phyloP scores from a whole-genome alignment of 2,888 invertebrate species.

The Drosophila yooni region DNA sequence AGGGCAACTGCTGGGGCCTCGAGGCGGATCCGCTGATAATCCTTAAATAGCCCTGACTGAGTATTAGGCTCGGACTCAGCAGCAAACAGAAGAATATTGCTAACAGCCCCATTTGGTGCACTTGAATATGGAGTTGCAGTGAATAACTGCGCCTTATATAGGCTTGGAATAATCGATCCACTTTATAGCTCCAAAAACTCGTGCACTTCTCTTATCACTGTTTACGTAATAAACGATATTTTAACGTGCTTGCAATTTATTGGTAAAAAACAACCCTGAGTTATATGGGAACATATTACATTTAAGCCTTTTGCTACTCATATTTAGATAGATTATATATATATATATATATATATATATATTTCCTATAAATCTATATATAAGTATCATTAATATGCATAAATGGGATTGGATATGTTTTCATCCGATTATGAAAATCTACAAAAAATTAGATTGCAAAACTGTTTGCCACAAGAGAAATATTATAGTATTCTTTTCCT shows the following conservation, averaged over 20 bases:
- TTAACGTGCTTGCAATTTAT: slow-evolving; percentile 33
- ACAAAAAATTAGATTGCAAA: too few species aligned
- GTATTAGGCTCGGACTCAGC: slow-evolving; percentile 8
- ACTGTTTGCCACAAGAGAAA: too few species aligned
- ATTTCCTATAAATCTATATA: too few species aligned
- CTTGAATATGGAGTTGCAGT: neutral
- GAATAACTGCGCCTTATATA: slow-evolving; percentile 42
- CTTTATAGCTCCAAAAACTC: slow-evolving; percentile 26
- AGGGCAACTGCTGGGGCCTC: slow-evolving; percentile 37
- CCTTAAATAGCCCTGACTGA: slow-evolving; percentile 33
- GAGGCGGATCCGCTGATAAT: slow-evolving; percentile 55
- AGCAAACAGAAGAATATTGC: slow-evolving; percentile 22
- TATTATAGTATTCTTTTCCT: too few species aligned
- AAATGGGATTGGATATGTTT: too few species aligned
- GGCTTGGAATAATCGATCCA: slow-evolving; percentile 4
- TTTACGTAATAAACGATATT: neutral
- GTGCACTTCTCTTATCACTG: neutral
- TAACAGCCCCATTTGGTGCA: slow-evolving; percentile 37
- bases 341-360: too few species aligned
- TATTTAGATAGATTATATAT: too few species aligned
- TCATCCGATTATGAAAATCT: too few species aligned
- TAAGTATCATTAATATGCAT: too few species aligned
- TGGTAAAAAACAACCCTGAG: slow-evolving; percentile 9
- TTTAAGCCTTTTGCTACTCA: too few species aligned
- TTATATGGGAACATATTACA: too few species aligned